These are phyloP conservation scores for Grallaria varia DNA, from an alignment of 2,113 vertebrate genomes.

Conservation along the genomic window DNA sequence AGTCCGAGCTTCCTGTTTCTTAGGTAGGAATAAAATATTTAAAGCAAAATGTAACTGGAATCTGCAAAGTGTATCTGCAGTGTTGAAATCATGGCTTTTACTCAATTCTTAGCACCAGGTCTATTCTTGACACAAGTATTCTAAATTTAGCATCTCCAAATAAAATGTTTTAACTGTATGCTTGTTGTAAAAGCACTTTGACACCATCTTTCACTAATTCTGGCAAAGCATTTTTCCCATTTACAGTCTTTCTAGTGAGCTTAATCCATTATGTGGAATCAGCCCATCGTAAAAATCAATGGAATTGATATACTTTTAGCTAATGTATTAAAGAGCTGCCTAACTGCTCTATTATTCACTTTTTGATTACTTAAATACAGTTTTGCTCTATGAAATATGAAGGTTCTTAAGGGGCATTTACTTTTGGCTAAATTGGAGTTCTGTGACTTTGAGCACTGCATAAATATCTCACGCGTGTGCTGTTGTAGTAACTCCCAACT, in stretches of 20 bases:
- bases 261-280: conserved; percentile 52
- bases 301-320: conserved; percentile 53
- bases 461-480: neutral
- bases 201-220: neutral
- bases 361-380: conserved; percentile 37
- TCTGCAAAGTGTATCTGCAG: neutral
- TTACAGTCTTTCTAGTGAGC: neutral
- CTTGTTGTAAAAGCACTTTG: conserved; percentile 31
- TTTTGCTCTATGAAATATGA: conserved; percentile 15
- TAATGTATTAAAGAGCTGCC: conserved; percentile 55
- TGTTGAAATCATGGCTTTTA: neutral
- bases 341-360: conserved; percentile 57
- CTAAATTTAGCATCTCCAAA: conserved; percentile 26
- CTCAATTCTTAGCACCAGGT: neutral
- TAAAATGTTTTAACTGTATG: conserved; percentile 22
- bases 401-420: conserved; percentile 2
- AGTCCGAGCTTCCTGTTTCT: neutral
- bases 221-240: neutral
- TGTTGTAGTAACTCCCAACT: neutral
- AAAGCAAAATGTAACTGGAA: neutral
- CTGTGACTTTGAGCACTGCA: neutral
- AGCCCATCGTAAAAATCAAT: conserved; percentile 55
- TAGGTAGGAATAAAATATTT: neutral
- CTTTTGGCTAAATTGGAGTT: neutral
- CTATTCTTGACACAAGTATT: neutral